Conservation (phyloP, 2,113 vertebrate genomes). For the Nyctibius bracteatus region DNA sequence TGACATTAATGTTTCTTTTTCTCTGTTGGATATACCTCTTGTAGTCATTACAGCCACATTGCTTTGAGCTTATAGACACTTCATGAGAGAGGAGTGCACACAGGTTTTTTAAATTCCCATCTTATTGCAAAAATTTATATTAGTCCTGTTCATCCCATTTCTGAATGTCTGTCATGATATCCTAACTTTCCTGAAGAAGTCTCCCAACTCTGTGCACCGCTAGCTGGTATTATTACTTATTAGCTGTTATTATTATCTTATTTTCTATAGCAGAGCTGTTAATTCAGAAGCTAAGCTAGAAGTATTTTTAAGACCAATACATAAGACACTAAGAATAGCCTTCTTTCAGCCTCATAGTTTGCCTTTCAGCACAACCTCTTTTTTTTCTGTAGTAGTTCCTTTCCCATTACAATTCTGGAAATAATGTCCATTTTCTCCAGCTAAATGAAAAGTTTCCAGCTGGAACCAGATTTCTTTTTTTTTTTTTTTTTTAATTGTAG, state of each 20-base stretch:
- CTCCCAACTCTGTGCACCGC: not conserved
- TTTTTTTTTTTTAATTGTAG: not conserved
- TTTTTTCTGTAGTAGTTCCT: not conserved
- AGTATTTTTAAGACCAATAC: not conserved
- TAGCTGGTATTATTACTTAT: not conserved
- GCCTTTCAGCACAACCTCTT: not conserved
- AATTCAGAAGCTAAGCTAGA: not conserved
- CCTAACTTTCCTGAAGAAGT: not conserved
- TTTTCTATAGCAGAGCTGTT: not conserved
- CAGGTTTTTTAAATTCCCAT: not conserved
- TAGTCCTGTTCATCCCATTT: not conserved
- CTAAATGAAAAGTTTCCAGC: not conserved
- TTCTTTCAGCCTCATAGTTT: not conserved
- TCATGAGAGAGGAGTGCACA: not conserved
- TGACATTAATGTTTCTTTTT: not conserved
- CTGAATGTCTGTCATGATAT: not conserved
- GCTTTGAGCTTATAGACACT: not conserved
- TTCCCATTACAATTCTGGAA: not conserved
- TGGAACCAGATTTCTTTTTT: accelerated
- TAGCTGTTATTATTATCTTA: not conserved
- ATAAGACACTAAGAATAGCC: not conserved
- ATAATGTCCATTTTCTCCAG: not conserved
- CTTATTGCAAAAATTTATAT: not conserved
- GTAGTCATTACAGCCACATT: not conserved
- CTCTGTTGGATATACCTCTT: not conserved